Percentiles rank a stretch among this genome's conserved stretches.
Conservation (phyloP, 1,140 invertebrate species). For the Trachymyrmex cornetzi region DNA sequence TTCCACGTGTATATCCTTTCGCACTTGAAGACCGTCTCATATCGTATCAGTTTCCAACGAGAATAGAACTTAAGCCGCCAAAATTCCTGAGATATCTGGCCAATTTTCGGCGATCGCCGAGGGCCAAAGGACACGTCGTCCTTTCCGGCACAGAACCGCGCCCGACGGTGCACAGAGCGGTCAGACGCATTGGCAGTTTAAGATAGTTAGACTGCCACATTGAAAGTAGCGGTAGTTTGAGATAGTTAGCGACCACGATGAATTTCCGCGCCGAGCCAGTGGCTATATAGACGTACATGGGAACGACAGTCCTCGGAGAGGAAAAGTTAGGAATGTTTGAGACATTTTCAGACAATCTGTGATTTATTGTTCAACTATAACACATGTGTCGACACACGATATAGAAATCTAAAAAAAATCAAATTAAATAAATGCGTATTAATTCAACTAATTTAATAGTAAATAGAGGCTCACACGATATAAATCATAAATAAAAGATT, state of each 20-base stretch:
- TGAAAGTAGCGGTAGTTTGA: conserved; percentile 76
- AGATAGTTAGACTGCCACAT: conserved; percentile 76
- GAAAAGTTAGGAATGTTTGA: conserved; percentile 72
- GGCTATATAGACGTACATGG: conserved; percentile 60
- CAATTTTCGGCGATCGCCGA: conserved; percentile 44
- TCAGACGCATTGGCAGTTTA: conserved; percentile 74
- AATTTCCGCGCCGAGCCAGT: conserved; percentile 76
- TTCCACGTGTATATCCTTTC: conserved; percentile 37
- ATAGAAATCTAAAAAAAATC: neutral
- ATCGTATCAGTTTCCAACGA: conserved; percentile 45
- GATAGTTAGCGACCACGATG: conserved; percentile 78
- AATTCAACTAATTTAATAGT: neutral
- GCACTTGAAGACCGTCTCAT: conserved; percentile 23
- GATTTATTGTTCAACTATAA: conserved; percentile 72
- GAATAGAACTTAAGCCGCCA: conserved; percentile 36
- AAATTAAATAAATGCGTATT: neutral
- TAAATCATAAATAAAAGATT: no score
- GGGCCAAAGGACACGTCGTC: conserved; percentile 45
- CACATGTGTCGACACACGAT: neutral
- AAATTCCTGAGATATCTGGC: conserved; percentile 48
- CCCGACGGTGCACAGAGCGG: conserved; percentile 21
- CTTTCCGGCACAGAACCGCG: conserved; percentile 33
- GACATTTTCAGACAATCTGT: conserved; percentile 70
- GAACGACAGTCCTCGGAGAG: conserved; percentile 61
- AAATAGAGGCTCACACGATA: no score